Evolutionary conservation across 2,797 vertebrate species (phyloP), one percentile per base, ranked within the genome.

Genomic region (Todus mexicanus): DNA sequence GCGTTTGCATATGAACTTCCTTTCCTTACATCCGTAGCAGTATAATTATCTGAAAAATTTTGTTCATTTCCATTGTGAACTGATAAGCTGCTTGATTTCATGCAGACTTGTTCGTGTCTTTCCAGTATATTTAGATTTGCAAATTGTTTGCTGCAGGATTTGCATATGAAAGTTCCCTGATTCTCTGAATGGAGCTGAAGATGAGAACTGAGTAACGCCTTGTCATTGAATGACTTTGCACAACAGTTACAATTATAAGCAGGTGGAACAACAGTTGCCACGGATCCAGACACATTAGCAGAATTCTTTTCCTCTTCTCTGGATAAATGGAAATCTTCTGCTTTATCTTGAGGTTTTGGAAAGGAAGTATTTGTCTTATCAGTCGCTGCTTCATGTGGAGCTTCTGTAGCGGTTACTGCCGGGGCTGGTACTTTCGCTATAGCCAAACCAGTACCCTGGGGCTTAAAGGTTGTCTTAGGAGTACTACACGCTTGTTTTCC

Each of bases 71-170:
- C 97, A 51, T 95, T 96, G 33, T 97, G 97, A 71, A 97, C 86
- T 2, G 98, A 60, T 70, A 96, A 79, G 89, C 92, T 97, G 71
- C 57, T 83, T 37, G 98, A 94, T 93, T 97, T 98, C 77, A 97
- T 73, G 74, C 99, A 99, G 77, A 98, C 95, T 90, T 98, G 98
- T 78, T 99, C 99, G 0, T 99, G 99, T 94, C 98, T 98, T 74
- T 98, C 98, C 83, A 99, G 92, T 19, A 99, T 97, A 97, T 98
- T 99, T 35, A 97, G 95, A 87, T 98, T 99, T 96, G 98, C 99
- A 96, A 99, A 99, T 64, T 98, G 98, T 93, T 98, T 99, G 96
- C 97, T 98, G 95, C 99, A 99, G 89, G 98, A 98, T 95, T 98
- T 99, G 97, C 99, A 99, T 92, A 97, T 97, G 63, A 99, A 97